Evolutionary conservation across 2,888 invertebrate species (phyloP), one percentile per base, ranked within the genome.

Genomic region (Epinotia nisella): DNA sequence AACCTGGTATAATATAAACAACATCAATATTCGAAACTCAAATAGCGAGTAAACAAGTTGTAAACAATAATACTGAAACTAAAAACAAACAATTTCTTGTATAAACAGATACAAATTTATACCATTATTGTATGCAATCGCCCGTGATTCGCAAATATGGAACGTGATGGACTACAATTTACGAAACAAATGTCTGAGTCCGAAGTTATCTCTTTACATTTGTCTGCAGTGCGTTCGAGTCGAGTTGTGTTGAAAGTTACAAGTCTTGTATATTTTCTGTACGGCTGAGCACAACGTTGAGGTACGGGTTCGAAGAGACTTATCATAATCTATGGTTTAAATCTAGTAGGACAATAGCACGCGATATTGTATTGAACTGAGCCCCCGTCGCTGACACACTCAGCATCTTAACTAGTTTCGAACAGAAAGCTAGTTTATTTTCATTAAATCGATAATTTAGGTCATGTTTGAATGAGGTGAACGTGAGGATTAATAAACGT

Each of bases 231-330:
- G 21, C 17, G 29, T 64, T 51, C 53, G 45, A 75, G 71, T 75
- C 74, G 75, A 79, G 79, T 75, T 76, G 77, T 77, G 65, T 24
- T 70, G 70, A 77, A 74, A 79, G 79, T 79, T 79, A 79, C 74
- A 70, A 75, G 70, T 75, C 68, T 77, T 69, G 65, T 75, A 74
- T 75, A 61, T 74, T 76, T 64, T 69, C 70, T 67, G 75, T 61
- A 45, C 24, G 15, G 21, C 21, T 35, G 21, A n/a, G 41, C 3
- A 61, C 5, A 19, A 19, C 75, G 64, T 74, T 77, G 70, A 61
- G 82, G 82, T 82, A 83, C 80, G 76, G 74, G 75, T 61, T 73
- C 75, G 75, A 80, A 68, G 68, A 78, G 76, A 78, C 76, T 76
- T 56, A 41, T 29, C 41, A 35, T 76, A 76, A 82, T 81, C 79